Base-by-base conservation (phyloP, 35 echinoderm and acorn worm species). In the Strongylocentrotus purpuratus region DNA sequence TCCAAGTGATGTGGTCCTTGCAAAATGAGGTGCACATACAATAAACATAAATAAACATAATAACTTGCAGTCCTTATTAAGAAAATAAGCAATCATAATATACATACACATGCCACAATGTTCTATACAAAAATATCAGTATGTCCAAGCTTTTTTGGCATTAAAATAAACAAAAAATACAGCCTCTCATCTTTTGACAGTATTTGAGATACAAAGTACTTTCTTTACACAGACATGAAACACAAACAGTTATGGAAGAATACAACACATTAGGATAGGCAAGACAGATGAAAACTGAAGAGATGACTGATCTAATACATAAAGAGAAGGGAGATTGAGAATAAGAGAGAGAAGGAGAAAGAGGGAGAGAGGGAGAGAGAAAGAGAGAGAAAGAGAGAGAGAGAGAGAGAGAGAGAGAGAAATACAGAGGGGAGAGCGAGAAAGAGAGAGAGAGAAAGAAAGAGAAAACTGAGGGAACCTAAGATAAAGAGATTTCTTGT, bases 71-170 rank as follows among this genome's bases (percentile, higher is more conserved):
- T 55, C 2, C 50, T 55, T 55, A 11, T 7, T 78, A 78, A 78
- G 65, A 78, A 78, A n/a, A 78, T 78, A 78, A 78, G 65, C 65
- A 78, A 78, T 78, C 65, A n/a, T 78, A 8, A 78, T 78, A 78
- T 78, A 55, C 50, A 55, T 55, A 78, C 65, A 78, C 20, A 78
- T 78, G 65, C 22, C 50, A 9, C 65, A 78, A 78, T n/a, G 28
- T 78, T 78, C 65, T 78, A 28, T 78, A 78, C 65, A 78, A 78
- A 78, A 78, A 78, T 78, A 78, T 78, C 65, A 78, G 65, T 78
- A 28, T 78, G 65, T 78, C 65, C 65, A 78, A 78, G 65, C 22
- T 78, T 78, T 7, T 78, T 78, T n/a, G 65, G 65, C 65, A 78
- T 28, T 28, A 78, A 28, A 28, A 78, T 78, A n/a, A 55, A 28